Base-by-base conservation (phyloP, 2,113 vertebrate species). In the Cephalophus harveyi region DNA sequence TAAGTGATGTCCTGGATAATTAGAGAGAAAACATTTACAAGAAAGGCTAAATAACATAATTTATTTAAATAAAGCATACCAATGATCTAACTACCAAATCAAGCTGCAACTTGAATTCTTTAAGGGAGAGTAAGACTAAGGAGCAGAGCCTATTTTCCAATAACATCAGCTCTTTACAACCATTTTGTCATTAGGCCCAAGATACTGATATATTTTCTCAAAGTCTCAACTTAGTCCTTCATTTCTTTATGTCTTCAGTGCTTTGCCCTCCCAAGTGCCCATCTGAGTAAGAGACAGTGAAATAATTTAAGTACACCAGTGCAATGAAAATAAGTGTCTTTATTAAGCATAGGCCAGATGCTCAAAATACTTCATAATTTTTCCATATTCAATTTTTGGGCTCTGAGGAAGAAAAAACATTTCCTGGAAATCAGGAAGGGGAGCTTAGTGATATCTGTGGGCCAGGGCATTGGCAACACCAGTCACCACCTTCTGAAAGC, bases 401-500 rank as follows among this genome's bases (percentile, higher is more conserved):
- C 14, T 88, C 9, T 64, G 14, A 48, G 81, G 8, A 28, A 1
- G 16, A 48, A 50, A 10, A 13, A 2, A 19, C 2, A 7, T 62
- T 89, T 36, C 48, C 11, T 30, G 5, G 28, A 48, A 14, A 62
- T 6, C 30, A 93, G 46, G 52, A 86, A 81, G 33, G 7, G 4
- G 7, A n/a, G 3, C n/a, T 98, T 93, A 99, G 98, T 99, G 99
- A 99, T 99, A 99, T 88, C 99, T 99, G 97, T 85, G 99, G 95
- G 99, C 98, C 97, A 99, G 98, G 21, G 99, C 99, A 2, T 98
- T 98, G 93, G 99, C 99, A 23, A 99, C 99, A 54, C 98, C 99
- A 3, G 98, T 4, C 84, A 99, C 95, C 98, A 99, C 99, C 98
- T 99, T 99, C 97, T 99, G 99, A 76, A 86, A 99, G 76, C 98